These are phyloP conservation scores for Neopipo cinnamomea DNA, from an alignment of 2,113 vertebrate genomes.

Conservation along the genomic window DNA sequence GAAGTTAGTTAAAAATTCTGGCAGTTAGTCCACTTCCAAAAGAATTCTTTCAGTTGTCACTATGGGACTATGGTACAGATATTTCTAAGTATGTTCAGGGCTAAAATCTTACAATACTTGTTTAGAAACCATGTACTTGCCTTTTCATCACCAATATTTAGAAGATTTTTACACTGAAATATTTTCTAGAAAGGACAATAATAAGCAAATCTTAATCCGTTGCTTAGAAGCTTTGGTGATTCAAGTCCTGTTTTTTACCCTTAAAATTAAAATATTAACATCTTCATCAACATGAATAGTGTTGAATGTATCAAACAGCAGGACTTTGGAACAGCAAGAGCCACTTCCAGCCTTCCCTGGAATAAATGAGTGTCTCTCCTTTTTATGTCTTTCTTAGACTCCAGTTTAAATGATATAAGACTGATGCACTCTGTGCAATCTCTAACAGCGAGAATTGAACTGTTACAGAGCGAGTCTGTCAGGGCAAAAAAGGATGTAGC, in stretches of 20 bases:
- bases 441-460: conserved; percentile 28
- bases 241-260: background rate
- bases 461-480: background rate
- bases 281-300: background rate
- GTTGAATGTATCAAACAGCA: background rate
- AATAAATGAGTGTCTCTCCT: background rate
- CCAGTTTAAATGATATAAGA: background rate
- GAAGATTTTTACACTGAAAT: background rate
- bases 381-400: background rate
- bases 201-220: background rate
- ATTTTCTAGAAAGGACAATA: background rate
- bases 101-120: background rate
- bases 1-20: background rate
- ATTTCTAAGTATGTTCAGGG: background rate
- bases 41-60: background rate
- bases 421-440: background rate
- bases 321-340: background rate
- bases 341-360: background rate
- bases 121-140: background rate
- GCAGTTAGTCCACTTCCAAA: background rate
- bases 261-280: background rate
- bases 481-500: conserved; percentile 13
- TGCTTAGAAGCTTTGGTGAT: background rate
- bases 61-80: background rate
- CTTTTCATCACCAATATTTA: background rate